These are phyloP conservation scores for Galaxea fascicularis DNA, from an alignment of 92 coral and sea anemone species.

Conservation along the genomic window DNA sequence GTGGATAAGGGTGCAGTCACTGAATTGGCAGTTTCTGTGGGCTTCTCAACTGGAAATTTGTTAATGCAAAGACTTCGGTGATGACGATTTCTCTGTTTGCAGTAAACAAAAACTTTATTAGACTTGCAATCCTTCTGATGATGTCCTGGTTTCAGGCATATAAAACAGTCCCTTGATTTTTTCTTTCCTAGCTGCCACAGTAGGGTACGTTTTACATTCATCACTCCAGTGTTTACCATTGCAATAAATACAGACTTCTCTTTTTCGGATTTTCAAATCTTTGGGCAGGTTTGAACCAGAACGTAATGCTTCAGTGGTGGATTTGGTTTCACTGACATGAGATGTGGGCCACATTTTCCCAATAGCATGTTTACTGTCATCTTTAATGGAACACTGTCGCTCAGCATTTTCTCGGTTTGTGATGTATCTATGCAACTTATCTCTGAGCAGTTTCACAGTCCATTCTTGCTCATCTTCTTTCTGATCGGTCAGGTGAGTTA, in stretches of 20 bases:
- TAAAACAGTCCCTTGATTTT: constrained; percentile 51
- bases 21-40: too few relatives aligned
- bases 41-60: too few relatives aligned
- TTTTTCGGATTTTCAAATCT: constrained; percentile 15
- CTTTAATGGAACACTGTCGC: background rate
- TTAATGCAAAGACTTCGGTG: too few relatives aligned
- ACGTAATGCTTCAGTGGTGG: constrained; percentile 9
- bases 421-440: constrained; percentile 21
- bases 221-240: constrained; percentile 25
- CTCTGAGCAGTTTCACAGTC: constrained; percentile 7
- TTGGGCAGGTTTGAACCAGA: background rate
- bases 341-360: background rate
- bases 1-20: too few relatives aligned
- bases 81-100: constrained; percentile 19
- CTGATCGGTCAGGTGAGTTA: too few relatives aligned
- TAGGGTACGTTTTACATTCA: constrained; percentile 35
- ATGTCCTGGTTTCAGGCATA: constrained; percentile 32
- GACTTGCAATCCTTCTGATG: constrained; percentile 4
- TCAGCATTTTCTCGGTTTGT: constrained; percentile 26
- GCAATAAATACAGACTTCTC: constrained; percentile 10
- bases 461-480: constrained; percentile 18
- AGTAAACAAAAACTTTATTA: constrained; percentile 7
- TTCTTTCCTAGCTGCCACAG: constrained; percentile 48
- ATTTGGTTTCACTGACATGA: too few relatives aligned
- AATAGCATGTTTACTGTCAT: background rate